A percentile compares a stretch with the other conserved stretches of the same genome.
Conservation (phyloP, 53 echinoderm and acorn worm genomes). For the Paracentrotus lividus region DNA sequence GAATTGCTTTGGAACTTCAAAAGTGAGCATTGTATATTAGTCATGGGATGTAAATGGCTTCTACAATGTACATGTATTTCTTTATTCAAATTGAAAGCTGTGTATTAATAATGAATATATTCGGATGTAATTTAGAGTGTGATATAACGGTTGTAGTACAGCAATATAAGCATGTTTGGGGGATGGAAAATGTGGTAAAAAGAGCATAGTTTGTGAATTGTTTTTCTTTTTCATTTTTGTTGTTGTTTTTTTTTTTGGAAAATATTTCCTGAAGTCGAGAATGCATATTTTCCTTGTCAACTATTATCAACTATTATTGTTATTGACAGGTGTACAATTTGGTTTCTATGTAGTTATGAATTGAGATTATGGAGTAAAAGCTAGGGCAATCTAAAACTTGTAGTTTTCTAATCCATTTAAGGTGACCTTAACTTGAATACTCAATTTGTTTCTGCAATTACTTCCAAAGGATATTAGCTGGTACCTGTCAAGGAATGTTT, state of each 20-base stretch:
- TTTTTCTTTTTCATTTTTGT: too few species aligned
- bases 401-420: neutral
- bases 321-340: neutral
- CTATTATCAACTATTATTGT: neutral
- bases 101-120: neutral
- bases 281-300: constrained; percentile 30
- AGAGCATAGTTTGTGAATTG: too few species aligned
- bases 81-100: neutral
- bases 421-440: neutral
- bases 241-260: neutral
- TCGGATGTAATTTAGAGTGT: too few species aligned
- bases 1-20: neutral
- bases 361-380: neutral
- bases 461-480: neutral
- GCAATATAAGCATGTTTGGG: too few species aligned
- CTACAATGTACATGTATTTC: neutral
- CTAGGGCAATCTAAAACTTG: neutral
- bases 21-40: neutral
- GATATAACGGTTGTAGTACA: too few species aligned
- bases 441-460: constrained; percentile 20
- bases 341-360: constrained; percentile 25
- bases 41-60: neutral
- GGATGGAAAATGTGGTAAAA: neutral
- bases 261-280: neutral
- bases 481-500: neutral